phyloP scores from a whole-genome alignment of 2,888 invertebrate genomes.

The Petrolisthes cinctipes region DNA sequence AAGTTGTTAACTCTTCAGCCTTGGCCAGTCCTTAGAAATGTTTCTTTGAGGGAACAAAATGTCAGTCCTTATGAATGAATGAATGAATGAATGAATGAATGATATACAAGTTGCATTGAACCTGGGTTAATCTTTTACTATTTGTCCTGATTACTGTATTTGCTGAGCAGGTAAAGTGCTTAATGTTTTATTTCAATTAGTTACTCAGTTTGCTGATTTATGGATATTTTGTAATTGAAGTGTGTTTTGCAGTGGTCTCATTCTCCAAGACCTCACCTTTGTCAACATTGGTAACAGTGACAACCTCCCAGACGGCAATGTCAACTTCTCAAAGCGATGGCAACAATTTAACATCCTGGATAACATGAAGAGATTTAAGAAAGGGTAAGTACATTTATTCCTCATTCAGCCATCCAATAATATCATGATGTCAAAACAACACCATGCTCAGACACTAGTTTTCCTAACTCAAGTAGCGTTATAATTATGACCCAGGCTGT shows the following conservation, averaged over 20 bases:
- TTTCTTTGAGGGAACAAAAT: neutral
- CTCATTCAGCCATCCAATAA: no score
- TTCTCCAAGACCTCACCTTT: slow-evolving; percentile 98
- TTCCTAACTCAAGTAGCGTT: no score
- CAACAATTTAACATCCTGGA: slow-evolving; percentile 98
- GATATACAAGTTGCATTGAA: neutral
- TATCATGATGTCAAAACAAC: no score
- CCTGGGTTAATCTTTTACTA: neutral
- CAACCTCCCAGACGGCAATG: slow-evolving; percentile 83
- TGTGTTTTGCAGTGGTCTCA: slow-evolving; percentile 83
- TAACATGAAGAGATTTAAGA: slow-evolving; percentile 97
- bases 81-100: no score
- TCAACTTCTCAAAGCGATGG: slow-evolving; percentile 98
- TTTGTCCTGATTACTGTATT: no score
- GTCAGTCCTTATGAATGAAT: no score
- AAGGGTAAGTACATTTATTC: slow-evolving; percentile 79
- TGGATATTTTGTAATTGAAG: no score
- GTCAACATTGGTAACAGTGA: slow-evolving; percentile 98
- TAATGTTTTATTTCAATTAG: no score
- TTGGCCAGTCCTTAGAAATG: neutral
- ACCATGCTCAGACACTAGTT: no score
- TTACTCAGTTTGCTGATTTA: no score
- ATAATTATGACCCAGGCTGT: no score
- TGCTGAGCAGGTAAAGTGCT: no score
- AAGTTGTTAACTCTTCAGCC: neutral